Conservation (phyloP, 2,113 vertebrate genomes). For the Patagioenas fasciata region DNA sequence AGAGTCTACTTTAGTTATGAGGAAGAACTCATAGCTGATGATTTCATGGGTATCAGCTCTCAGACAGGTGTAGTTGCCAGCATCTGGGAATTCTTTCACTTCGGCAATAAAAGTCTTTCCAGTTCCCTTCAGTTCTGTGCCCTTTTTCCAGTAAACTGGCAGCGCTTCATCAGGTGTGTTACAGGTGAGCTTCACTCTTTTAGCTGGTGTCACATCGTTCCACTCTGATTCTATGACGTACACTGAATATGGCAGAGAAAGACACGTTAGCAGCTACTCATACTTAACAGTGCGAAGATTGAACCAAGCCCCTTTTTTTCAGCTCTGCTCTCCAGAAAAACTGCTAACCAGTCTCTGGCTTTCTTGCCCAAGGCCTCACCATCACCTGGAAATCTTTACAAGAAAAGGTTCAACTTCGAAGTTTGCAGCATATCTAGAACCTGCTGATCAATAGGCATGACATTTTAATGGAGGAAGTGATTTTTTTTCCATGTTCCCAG, state of each 20-base stretch:
- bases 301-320: neutral
- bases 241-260: slow-evolving; percentile 34
- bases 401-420: neutral
- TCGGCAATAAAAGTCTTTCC: slow-evolving; percentile 59
- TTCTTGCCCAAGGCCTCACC: neutral
- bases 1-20: slow-evolving; percentile 67
- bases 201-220: slow-evolving; percentile 44
- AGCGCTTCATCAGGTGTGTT: neutral
- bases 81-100: slow-evolving; percentile 70
- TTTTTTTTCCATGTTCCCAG: neutral
- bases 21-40: slow-evolving; percentile 38
- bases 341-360: neutral
- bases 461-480: neutral
- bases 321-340: neutral
- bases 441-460: neutral
- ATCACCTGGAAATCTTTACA: neutral
- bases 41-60: neutral
- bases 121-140: neutral
- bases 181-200: slow-evolving; percentile 65
- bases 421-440: neutral
- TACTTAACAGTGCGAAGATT: neutral
- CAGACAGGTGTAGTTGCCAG: slow-evolving; percentile 72
- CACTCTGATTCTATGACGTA: slow-evolving; percentile 71
- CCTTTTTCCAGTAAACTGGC: slow-evolving; percentile 67
- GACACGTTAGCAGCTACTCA: neutral